Evolutionary conservation across 1,140 invertebrate genomes (phyloP).

Genomic region (Sycophila sp.): DNA sequence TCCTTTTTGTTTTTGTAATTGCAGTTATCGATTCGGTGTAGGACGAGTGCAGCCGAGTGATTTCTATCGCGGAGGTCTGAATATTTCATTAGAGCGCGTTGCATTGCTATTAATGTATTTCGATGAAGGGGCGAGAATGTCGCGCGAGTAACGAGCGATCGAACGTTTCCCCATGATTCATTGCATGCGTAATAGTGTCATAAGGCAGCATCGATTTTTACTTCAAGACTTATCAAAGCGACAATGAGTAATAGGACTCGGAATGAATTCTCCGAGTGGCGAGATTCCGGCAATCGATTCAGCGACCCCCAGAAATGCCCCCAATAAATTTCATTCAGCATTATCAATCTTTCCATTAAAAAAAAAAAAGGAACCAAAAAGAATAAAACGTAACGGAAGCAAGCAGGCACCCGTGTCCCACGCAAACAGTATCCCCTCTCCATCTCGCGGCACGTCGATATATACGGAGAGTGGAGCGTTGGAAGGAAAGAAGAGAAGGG

Average conservation of each 20-base stretch:
- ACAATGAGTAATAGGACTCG: conserved; percentile 14
- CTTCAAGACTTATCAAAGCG: conserved; percentile 1
- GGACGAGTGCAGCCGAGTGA: no score
- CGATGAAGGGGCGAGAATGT: neutral
- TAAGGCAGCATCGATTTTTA: neutral
- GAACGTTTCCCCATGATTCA: neutral
- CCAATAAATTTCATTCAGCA: conserved; percentile 8
- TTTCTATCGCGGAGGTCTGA: no score
- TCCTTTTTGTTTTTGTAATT: conserved; percentile 15
- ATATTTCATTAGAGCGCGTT: neutral
- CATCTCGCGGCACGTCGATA: no score
- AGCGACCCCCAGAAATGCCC: neutral
- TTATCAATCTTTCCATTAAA: conserved; percentile 1
- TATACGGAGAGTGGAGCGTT: no score
- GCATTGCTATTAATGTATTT: neutral
- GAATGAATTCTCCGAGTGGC: neutral
- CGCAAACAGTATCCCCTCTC: no score
- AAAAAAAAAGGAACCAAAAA: neutral
- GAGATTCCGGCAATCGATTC: neutral
- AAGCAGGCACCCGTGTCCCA: neutral
- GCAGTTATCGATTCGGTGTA: conserved; percentile 18
- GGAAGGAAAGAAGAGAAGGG: neutral
- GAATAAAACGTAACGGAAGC: neutral
- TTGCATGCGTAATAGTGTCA: neutral
- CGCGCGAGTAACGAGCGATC: neutral